Conservation (phyloP, 2,888 invertebrate species). For the Ophioninae sp. region DNA sequence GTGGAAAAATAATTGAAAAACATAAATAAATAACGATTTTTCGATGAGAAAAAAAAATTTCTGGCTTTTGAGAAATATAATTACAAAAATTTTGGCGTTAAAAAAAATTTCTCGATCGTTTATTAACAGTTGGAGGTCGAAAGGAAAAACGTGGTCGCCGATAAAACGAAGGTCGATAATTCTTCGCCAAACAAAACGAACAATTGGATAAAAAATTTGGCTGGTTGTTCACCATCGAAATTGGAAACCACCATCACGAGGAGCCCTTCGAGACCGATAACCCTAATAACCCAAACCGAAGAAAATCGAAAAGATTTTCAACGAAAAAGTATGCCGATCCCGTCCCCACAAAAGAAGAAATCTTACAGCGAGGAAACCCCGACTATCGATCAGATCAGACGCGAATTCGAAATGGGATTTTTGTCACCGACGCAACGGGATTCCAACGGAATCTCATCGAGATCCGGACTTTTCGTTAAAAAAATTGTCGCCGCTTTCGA, state of each 20-base stretch:
- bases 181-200: slow-evolving; percentile 44
- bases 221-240: slow-evolving; percentile 57
- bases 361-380: slow-evolving; percentile 52
- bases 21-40: slow-evolving; percentile 25
- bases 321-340: slow-evolving; percentile 13
- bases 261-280: slow-evolving; percentile 34
- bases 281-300: not conserved
- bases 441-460: slow-evolving; percentile 23
- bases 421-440: slow-evolving; percentile 65
- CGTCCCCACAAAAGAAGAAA: not conserved
- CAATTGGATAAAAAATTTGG: slow-evolving; percentile 64
- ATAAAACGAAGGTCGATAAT: slow-evolving; percentile 29
- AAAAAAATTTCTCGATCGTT: slow-evolving; percentile 2
- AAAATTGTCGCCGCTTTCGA: slow-evolving; percentile 74
- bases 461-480: slow-evolving; percentile 71
- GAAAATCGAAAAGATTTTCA: slow-evolving; percentile 19
- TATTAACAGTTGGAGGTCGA: slow-evolving; percentile 18
- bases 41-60: not conserved
- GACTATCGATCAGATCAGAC: slow-evolving; percentile 68
- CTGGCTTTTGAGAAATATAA: not conserved
- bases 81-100: not conserved
- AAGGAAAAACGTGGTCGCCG: slow-evolving; percentile 7
- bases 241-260: slow-evolving; percentile 25
- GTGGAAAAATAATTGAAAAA: slow-evolving; percentile 11
- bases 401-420: slow-evolving; percentile 69